Evolutionary conservation across 2,888 invertebrate genomes (phyloP).

Genomic region (Leucophenga montana): DNA sequence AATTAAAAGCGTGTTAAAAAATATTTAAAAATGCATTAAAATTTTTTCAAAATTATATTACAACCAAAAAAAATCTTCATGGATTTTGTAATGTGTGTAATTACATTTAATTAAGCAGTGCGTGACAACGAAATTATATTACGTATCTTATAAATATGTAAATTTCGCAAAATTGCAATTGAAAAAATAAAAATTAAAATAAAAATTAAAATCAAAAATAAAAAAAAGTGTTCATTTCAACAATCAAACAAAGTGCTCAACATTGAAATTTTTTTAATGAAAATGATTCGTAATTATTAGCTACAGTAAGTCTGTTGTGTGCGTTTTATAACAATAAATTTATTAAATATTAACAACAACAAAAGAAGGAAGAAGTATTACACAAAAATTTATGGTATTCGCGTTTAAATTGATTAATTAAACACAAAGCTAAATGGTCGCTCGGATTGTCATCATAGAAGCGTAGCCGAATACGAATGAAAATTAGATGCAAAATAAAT

Average conservation of each 20-base stretch:
- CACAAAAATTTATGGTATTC: constrained; percentile 3
- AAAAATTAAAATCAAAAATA: constrained; percentile 11
- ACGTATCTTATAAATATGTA: not conserved
- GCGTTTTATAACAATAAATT: constrained; percentile 19
- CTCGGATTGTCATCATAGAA: constrained; percentile 63
- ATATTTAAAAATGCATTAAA: constrained; percentile 9
- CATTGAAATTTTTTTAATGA: too few species aligned
- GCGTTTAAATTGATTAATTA: constrained; percentile 8
- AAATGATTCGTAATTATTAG: not conserved
- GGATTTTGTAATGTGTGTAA: constrained; percentile 19
- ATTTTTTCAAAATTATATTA: constrained; percentile 36
- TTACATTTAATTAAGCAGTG: not conserved
- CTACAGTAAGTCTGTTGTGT: constrained; percentile 2
- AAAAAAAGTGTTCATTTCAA: constrained; percentile 21
- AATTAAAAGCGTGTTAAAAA: too few species aligned
- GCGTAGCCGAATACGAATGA: constrained; percentile 74
- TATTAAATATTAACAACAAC: constrained; percentile 32
- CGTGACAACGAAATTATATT: constrained; percentile 2
- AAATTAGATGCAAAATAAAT: constrained; percentile 74
- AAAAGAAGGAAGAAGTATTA: too few species aligned
- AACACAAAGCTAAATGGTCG: constrained; percentile 62
- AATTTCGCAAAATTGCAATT: not conserved
- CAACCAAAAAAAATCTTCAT: constrained; percentile 23
- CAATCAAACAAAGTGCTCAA: not conserved
- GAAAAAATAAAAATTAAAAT: not conserved